Evolutionary conservation across 1,140 invertebrate species (phyloP).

Genomic region (Leptoteleia sp.): DNA sequence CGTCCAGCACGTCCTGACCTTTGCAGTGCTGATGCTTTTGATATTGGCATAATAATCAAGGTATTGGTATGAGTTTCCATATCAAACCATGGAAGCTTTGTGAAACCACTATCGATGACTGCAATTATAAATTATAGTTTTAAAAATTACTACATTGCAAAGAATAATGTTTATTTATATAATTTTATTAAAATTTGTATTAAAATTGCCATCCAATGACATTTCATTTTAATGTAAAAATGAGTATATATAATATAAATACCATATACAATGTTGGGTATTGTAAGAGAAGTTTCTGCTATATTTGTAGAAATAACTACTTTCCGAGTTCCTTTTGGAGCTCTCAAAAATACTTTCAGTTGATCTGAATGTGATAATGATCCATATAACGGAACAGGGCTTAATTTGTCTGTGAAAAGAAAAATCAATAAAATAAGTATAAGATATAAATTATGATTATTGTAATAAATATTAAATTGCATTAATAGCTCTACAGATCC

Average conservation of each 20-base stretch:
- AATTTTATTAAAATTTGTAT: no score
- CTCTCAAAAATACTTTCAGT: slow-evolving; percentile 92
- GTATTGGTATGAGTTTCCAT: slow-evolving; percentile 91
- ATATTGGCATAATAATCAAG: slow-evolving; percentile 91
- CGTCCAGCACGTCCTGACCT: no score
- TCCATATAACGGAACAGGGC: slow-evolving; percentile 96
- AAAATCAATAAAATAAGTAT: no score
- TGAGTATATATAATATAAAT: slow-evolving; percentile 19
- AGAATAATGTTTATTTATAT: no score
- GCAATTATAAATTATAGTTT: no score
- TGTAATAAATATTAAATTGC: slow-evolving; percentile 14
- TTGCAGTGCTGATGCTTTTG: slow-evolving; percentile 93
- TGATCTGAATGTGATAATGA: slow-evolving; percentile 92
- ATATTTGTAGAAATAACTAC: slow-evolving; percentile 98
- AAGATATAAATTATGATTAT: no score
- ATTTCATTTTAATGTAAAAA: no score
- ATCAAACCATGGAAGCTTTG: slow-evolving; percentile 97
- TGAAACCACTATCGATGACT: slow-evolving; percentile 98
- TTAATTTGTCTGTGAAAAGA: slow-evolving; percentile 85
- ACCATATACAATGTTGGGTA: slow-evolving; percentile 94
- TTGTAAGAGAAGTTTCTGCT: slow-evolving; percentile 96
- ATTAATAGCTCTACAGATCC: no score
- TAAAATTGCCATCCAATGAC: no score
- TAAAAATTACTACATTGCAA: no score
- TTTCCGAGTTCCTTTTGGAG: slow-evolving; percentile 90